Evolutionary conservation across 2,113 vertebrate genomes (phyloP), one percentile per base, ranked within the genome.

Genomic region (Coreoperca whiteheadi): DNA sequence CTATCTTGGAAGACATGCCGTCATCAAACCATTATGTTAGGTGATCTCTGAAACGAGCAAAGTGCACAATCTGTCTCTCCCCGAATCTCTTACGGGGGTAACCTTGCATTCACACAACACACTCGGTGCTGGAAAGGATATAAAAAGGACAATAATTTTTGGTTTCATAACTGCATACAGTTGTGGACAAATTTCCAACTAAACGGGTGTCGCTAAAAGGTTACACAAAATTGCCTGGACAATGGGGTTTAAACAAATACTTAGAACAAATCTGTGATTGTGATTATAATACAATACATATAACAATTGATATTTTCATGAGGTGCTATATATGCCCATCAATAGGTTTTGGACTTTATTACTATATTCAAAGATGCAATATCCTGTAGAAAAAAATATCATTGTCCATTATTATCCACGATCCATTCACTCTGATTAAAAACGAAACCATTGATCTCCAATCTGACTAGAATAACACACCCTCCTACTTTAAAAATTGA

Each of bases 1-100:
- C 78, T 87, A 87, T 84, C 72, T 86, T 91, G 92, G 91, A 94
- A 95, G 91, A 94, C 92, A 53, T 84, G 79, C 56, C 77, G 34
- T 84, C 66, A 59, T 88, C 70, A 75, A 81, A 87, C 61, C 59
- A 28, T 70, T 72, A 48, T 20, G 23, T 74, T n/a, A 28, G 66
- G 56, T 34, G 65, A 86, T 82, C 73, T 77, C 75, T 78, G 85
- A 88, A 81, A 83, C 43, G 10, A 85, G 57, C 73, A 88, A 88
- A 88, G 87, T 87, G 82, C 86, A 86, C 75, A 82, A 75, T 76
- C 85, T 71, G 77, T 79, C 63, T 71, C 74, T 76, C 76, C 56
- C 81, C 51, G 18, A 73, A 77, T 82, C 73, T 85, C n/a, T 72
- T 65, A 43, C 37, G 43, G 1, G 46, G 53, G 68, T 41, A 71